These are phyloP conservation scores for Actenoides lindsayi DNA, from an alignment of 2,113 vertebrate genomes.

Conservation along the genomic window DNA sequence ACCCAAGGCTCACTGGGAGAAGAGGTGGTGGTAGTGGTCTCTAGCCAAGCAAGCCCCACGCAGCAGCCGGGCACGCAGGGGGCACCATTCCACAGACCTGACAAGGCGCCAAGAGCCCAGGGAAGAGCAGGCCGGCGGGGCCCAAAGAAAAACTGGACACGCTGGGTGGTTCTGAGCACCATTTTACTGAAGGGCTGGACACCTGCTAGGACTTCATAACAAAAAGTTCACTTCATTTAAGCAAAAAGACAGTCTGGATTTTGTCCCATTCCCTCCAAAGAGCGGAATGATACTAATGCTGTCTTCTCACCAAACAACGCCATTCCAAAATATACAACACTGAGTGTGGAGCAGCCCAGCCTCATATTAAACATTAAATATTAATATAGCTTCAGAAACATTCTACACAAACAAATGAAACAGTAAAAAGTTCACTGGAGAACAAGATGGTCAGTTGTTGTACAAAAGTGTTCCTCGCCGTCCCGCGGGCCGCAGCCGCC, in stretches of 20 bases:
- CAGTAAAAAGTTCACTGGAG: conserved; percentile 34
- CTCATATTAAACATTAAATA: conserved; percentile 59
- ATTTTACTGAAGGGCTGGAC: conserved; percentile 70
- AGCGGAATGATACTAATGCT: neutral
- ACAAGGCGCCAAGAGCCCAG: accelerated
- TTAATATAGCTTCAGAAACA: conserved; percentile 49
- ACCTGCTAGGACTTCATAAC: conserved; percentile 58
- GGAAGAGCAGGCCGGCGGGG: neutral
- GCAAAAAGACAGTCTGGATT: conserved; percentile 43
- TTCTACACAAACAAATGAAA: conserved; percentile 64
- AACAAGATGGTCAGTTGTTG: conserved; percentile 14
- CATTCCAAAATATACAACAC: conserved; percentile 67
- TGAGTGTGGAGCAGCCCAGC: conserved; percentile 27
- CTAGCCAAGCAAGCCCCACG: accelerated
- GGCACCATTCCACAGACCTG: neutral
- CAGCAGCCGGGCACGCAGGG: accelerated
- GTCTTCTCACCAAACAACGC: conserved; percentile 45
- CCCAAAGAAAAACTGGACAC: conserved; percentile 36
- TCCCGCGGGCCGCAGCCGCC: neutral
- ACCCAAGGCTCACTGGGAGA: neutral
- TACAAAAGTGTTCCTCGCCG: neutral
- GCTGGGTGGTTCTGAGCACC: conserved; percentile 62
- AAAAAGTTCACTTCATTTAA: conserved; percentile 57
- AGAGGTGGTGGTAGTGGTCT: neutral
- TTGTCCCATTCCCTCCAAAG: conserved; percentile 30